These are phyloP conservation scores for Mesodorylaimus sp. DNA, from an alignment of 2,888 invertebrate genomes.

Conservation along the genomic window DNA sequence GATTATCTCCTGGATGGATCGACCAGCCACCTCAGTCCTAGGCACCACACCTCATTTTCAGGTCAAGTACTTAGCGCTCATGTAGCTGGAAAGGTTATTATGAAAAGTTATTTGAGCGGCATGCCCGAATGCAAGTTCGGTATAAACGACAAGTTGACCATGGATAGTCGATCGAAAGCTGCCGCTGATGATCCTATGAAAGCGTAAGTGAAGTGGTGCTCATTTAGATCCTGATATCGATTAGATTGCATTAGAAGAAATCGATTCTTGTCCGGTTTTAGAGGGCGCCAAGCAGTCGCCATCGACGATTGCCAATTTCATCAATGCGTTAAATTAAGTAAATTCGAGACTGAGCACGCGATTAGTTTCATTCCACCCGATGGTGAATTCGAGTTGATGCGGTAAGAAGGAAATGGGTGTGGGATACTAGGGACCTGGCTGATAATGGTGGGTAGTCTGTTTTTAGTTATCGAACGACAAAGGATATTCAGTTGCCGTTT, in stretches of 20 bases:
- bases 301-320: slow-evolving; percentile 99
- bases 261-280: slow-evolving; percentile 2
- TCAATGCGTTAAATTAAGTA: slow-evolving; percentile 96
- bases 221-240: neutral
- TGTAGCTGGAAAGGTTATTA: slow-evolving; percentile 95
- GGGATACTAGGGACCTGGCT: too few relatives aligned
- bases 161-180: slow-evolving; percentile 53
- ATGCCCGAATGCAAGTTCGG: slow-evolving; percentile 99
- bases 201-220: slow-evolving; percentile 11
- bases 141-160: slow-evolving; percentile 96
- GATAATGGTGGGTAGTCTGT: slow-evolving; percentile 5
- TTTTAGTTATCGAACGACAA: slow-evolving; percentile 82
- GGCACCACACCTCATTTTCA: slow-evolving; percentile 34
- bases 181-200: slow-evolving; percentile 55
- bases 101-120: slow-evolving; percentile 97
- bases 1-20: too few relatives aligned
- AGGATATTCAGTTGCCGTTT: slow-evolving; percentile 97
- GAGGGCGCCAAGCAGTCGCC: slow-evolving; percentile 83
- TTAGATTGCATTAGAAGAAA: neutral
- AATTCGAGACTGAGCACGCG: slow-evolving; percentile 99
- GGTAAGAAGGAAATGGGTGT: too few relatives aligned
- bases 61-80: slow-evolving; percentile 95
- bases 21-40: too few relatives aligned
- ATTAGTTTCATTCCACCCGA: slow-evolving; percentile 99
- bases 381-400: slow-evolving; percentile 98